Conservation (phyloP, 1,140 invertebrate species). For the Brachionus asplanchnoidis region DNA sequence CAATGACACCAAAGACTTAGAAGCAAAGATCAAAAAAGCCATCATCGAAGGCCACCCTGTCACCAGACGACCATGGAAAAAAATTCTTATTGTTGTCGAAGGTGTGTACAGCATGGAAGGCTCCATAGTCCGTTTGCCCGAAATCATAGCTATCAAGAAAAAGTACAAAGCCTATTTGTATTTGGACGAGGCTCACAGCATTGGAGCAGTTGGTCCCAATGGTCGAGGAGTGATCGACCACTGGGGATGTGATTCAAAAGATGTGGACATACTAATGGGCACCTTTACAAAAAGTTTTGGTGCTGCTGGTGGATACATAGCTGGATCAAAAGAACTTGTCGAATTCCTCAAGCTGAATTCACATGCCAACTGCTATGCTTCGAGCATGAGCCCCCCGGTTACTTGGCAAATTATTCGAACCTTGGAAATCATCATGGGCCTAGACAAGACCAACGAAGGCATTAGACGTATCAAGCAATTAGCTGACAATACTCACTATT, state of each 20-base stretch:
- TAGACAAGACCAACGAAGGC: conserved; percentile 60
- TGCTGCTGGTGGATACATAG: conserved; percentile 94
- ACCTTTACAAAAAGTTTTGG: conserved; percentile 93
- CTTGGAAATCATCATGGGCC: conserved; percentile 76
- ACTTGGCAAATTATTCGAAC: conserved; percentile 82
- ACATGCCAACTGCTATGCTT: conserved; percentile 81
- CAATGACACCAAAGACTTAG: conserved; percentile 72
- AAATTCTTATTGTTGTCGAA: conserved; percentile 89
- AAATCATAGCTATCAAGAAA: conserved; percentile 83
- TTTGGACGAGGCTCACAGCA: conserved; percentile 90
- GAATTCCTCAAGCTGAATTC: conserved; percentile 72
- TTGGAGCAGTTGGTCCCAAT: conserved; percentile 80
- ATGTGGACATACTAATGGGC: conserved; percentile 95
- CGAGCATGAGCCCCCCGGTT: conserved; percentile 81
- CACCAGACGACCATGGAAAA: conserved; percentile 75
- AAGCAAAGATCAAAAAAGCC: conserved; percentile 70
- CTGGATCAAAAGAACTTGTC: conserved; percentile 79
- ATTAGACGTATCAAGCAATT: conserved; percentile 66
- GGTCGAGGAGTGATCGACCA: conserved; percentile 86
- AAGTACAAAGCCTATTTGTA: conserved; percentile 87
- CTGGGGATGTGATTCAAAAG: conserved; percentile 71
- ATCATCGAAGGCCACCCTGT: conserved; percentile 75
- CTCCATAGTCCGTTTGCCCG: conserved; percentile 79
- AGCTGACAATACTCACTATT: conserved; percentile 78
- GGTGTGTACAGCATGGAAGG: conserved; percentile 99